Conservation (phyloP, 2,113 vertebrate genomes). For the Litocranius walleri region DNA sequence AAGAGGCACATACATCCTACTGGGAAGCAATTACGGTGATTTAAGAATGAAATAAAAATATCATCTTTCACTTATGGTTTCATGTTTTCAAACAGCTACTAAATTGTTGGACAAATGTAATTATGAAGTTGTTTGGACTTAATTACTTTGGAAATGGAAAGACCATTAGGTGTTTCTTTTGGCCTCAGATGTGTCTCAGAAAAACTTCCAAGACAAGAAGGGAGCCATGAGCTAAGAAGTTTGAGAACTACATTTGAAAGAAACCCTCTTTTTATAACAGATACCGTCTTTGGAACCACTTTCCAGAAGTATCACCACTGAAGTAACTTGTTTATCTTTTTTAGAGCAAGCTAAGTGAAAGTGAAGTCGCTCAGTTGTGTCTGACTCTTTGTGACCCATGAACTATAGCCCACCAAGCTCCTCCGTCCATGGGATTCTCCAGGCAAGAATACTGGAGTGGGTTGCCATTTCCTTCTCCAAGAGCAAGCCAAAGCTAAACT, state of each 20-base stretch:
- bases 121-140: neutral
- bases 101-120: neutral
- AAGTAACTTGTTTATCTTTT: neutral
- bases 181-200: neutral
- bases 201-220: neutral
- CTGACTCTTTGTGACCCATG: no score
- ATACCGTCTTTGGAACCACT: neutral
- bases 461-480: neutral
- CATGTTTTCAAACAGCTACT: conserved; percentile 7
- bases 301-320: neutral
- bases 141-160: neutral
- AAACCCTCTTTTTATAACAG: neutral
- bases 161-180: neutral
- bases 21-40: neutral
- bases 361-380: no score
- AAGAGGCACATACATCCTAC: neutral
- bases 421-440: no score
- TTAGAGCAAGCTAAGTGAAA: neutral
- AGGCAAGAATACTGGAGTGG: no score
- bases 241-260: neutral
- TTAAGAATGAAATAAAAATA: neutral
- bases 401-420: no score
- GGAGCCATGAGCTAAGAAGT: neutral
- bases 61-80: neutral
- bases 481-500: conserved; percentile 9